phyloP scores from a whole-genome alignment of 2,888 invertebrate genomes.

The Meiosimyza platycephala region DNA sequence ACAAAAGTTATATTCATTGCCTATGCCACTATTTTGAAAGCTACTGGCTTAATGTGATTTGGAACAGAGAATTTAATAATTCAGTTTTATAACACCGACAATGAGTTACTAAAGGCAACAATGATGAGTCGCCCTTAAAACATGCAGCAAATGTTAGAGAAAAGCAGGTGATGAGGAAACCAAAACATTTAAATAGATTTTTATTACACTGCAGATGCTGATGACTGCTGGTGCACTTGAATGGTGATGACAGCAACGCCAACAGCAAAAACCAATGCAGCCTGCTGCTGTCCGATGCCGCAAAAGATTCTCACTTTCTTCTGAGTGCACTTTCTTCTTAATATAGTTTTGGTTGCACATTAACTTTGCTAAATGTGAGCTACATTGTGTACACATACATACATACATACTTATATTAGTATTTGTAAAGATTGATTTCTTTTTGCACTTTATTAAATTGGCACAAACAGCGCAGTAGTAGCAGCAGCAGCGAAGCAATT shows the following conservation, averaged over 20 bases:
- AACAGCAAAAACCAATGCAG: slow-evolving; percentile 25
- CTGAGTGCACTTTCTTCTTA: no score
- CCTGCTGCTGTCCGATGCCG: slow-evolving; percentile 12
- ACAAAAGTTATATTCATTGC: no score
- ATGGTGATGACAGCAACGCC: slow-evolving; percentile 4
- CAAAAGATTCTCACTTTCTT: slow-evolving; percentile 19
- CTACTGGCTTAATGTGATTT: no score
- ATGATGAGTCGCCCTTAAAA: no score
- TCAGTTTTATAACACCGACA: no score
- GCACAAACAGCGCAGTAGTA: neutral
- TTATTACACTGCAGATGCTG: no score
- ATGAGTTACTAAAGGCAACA: no score
- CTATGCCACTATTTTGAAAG: no score
- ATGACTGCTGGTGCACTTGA: slow-evolving; percentile 6
- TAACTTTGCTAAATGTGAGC: neutral
- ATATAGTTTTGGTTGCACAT: neutral
- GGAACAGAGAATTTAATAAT: no score
- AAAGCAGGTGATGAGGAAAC: no score
- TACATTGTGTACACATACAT: slow-evolving; percentile 10
- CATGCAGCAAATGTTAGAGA: neutral
- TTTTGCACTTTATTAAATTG: slow-evolving; percentile 31
- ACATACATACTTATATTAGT: neutral
- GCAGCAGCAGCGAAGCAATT: no score
- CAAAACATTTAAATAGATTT: neutral
- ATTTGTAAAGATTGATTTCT: slow-evolving; percentile 24